phyloP scores from a whole-genome alignment of 2,113 vertebrate genomes.

The Gadus chalcogrammus region DNA sequence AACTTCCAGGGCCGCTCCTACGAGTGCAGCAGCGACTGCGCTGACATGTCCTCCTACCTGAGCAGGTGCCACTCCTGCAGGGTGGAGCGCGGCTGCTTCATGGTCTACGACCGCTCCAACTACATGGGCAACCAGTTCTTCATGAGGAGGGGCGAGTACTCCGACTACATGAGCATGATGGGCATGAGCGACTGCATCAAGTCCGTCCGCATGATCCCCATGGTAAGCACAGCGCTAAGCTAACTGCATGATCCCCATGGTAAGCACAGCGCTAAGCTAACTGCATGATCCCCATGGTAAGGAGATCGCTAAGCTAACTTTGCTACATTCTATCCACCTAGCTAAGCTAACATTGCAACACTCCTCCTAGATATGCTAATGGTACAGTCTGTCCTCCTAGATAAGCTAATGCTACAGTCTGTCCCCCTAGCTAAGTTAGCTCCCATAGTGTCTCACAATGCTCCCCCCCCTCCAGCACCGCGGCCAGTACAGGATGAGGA shows the following conservation, averaged over 20 bases:
- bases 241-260: neutral
- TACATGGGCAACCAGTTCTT: conserved; percentile 41
- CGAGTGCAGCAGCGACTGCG: conserved; percentile 41
- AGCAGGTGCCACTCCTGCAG: conserved; percentile 46
- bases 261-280: neutral
- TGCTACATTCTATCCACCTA: neutral
- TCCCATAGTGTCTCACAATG: neutral
- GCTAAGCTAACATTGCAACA: neutral
- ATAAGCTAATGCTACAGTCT: neutral
- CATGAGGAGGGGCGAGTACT: conserved; percentile 38
- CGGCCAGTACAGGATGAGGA: conserved; percentile 43
- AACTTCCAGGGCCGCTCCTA: conserved; percentile 43
- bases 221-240: neutral
- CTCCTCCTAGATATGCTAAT: neutral
- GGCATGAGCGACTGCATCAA: conserved; percentile 1
- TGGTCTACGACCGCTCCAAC: conserved; percentile 37
- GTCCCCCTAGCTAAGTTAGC: neutral
- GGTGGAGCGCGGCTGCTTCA: conserved; percentile 45
- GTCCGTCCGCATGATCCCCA: neutral
- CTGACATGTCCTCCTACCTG: conserved; percentile 41
- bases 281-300: neutral
- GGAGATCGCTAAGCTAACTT: neutral
- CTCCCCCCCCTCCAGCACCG: conserved; percentile 19
- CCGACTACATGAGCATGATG: conserved; percentile 42
- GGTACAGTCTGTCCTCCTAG: neutral